A percentile compares a stretch with the other conserved stretches of the same genome.
Evolutionary conservation across 35 echinoderm and acorn worm species (phyloP).

Genomic region (Ptychodera flava): DNA sequence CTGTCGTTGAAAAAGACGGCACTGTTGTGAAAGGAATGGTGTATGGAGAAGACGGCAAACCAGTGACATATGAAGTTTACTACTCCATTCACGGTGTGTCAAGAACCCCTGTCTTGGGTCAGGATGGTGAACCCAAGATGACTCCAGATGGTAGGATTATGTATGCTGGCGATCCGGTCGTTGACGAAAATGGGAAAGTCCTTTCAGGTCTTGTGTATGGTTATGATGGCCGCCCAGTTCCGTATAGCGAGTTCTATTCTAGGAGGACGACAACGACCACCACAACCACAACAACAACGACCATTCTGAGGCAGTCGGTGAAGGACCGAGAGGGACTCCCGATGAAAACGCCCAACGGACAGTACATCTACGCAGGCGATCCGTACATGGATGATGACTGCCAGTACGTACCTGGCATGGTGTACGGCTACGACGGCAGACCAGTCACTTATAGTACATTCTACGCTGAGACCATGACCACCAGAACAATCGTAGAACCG

Average conservation of each 20-base stretch:
- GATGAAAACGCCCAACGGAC: background rate
- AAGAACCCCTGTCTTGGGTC: background rate
- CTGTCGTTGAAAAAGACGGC: conserved; percentile 42
- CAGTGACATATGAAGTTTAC: conserved; percentile 8
- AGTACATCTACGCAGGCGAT: conserved; percentile 12
- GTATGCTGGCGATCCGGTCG: conserved; percentile 21
- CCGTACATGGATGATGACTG: conserved; percentile 50
- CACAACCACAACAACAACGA: background rate
- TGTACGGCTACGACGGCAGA: conserved; percentile 37
- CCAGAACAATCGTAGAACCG: background rate
- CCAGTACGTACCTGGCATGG: conserved; percentile 34
- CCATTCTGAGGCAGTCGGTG: background rate
- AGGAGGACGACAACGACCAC: background rate
- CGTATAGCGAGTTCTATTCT: background rate
- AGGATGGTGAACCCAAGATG: background rate
- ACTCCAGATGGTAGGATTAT: background rate
- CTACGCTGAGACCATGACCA: background rate
- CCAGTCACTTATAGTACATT: conserved; percentile 3
- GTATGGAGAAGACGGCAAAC: conserved; percentile 35
- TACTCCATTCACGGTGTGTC: background rate
- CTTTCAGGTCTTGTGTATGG: conserved; percentile 43
- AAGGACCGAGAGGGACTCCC: background rate
- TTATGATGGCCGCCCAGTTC: conserved; percentile 29
- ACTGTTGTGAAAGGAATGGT: conserved; percentile 36
- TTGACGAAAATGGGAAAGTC: conserved; percentile 46